Base-by-base conservation (phyloP, 2,113 vertebrate genomes). In the Redunca redunca region DNA sequence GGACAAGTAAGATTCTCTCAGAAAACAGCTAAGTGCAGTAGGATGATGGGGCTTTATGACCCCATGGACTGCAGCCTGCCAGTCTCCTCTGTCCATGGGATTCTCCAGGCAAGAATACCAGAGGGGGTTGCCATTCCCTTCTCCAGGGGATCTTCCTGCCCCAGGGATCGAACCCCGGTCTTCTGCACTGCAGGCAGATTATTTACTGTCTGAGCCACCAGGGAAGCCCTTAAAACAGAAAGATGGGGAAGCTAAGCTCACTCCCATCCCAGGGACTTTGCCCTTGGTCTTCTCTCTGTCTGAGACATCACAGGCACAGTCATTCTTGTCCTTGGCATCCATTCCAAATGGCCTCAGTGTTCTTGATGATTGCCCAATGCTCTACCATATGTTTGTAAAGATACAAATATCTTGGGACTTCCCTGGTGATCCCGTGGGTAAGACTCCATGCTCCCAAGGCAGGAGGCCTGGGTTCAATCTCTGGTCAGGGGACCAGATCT, bases 321-420 rank as follows among this genome's bases (percentile, higher is more conserved):
- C 64, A 2, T 6, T 21, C 2, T 19, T 26, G 8, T 7, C 0
- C 67, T 71, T 9, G 36, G 60, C 6, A 0, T 12, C 43, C 25
- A 2, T 10, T 7, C 62, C 11, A 1, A 23, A 7, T 6, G 55
- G 26, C 15, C 12, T 7, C 3, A 2, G n/a, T 3, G 5, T 26
- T 55, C 21, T 1, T 36, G 71, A 55, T 71, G 16, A 36, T 0
- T 7, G 52, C 2, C 30, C 52, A 2, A 11, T 0, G 1, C 52
- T 23, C 0, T 0, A 5, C 46, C 15, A 13, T 2, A 9, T 0
- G 0, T 62, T 50, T 16, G 4, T 7, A 21, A 33, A 21, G n/a
- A 16, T 8, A 16, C 62, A 55, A 43, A 25, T 23, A 13, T 0
- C 8, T 43, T 17, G 7, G 71, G 23, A 77, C 71, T 25, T 77